Evolutionary conservation across 2,797 vertebrate species (phyloP).

Genomic region (Diglossa cyanea): DNA sequence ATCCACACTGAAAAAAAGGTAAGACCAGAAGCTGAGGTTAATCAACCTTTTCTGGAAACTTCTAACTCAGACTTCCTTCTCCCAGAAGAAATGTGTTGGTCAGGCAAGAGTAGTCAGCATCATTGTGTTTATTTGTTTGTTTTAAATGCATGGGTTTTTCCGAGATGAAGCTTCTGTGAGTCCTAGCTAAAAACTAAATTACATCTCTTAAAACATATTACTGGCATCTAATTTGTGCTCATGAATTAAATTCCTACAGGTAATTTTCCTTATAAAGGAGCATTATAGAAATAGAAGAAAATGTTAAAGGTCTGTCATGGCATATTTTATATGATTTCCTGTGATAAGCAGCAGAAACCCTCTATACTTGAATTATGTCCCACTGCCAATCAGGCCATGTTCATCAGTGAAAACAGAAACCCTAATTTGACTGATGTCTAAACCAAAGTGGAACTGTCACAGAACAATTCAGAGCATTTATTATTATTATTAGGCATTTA

Average conservation of each 20-base stretch:
- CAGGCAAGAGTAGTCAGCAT: not conserved
- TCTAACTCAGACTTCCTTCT: not conserved
- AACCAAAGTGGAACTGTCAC: not conserved
- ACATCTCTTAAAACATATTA: not conserved
- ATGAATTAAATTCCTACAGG: not conserved
- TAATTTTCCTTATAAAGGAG: not conserved
- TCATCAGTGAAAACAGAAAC: not conserved
- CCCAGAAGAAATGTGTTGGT: not conserved
- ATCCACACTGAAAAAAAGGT: not conserved
- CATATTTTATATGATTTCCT: not conserved
- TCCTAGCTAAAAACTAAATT: not conserved
- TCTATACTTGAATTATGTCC: not conserved
- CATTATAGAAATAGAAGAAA: not conserved
- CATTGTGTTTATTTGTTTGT: not conserved
- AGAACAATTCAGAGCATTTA: not conserved
- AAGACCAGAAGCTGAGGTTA: not conserved
- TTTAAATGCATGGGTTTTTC: not conserved
- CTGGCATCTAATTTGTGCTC: not conserved
- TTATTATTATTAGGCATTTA: not conserved
- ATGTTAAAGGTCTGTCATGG: not conserved
- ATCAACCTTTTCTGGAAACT: not conserved
- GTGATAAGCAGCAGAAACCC: not conserved
- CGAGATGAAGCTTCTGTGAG: not conserved
- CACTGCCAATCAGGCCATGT: not conserved
- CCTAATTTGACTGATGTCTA: not conserved